phyloP scores from a whole-genome alignment of 2,797 vertebrate species.

The Fundulus diaphanus region DNA sequence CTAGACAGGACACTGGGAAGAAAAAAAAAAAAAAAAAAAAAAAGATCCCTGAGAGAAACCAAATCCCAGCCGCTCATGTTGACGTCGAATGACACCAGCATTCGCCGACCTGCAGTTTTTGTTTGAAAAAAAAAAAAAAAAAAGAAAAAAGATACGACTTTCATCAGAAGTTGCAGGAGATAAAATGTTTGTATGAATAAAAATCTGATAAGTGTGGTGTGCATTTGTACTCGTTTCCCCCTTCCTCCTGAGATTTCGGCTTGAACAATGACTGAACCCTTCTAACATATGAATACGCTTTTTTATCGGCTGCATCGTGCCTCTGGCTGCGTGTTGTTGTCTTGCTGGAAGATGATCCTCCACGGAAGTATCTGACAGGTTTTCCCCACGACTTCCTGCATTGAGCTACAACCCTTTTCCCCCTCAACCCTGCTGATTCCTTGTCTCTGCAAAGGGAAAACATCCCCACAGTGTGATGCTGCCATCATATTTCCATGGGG shows the following conservation, averaged over 20 bases:
- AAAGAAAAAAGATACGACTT: neutral
- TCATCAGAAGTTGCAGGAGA: too few species aligned
- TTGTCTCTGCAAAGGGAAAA: too few species aligned
- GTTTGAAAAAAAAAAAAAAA: neutral
- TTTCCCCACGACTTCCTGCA: neutral
- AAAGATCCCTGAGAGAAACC: neutral
- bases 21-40: too few species aligned
- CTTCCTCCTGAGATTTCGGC: neutral
- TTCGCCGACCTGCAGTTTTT: neutral
- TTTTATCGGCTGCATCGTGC: neutral
- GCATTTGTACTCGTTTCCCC: neutral
- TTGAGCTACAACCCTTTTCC: neutral
- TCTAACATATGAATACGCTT: neutral
- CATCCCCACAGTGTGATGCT: too few species aligned
- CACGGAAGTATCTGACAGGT: neutral
- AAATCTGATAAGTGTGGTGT: neutral
- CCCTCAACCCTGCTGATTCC: neutral
- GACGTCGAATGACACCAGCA: neutral
- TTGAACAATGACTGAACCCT: neutral
- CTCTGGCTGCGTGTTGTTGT: neutral
- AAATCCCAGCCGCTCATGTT: neutral
- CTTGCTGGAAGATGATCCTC: neutral
- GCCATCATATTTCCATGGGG: neutral
- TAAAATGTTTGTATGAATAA: neutral
- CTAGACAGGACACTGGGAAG: too few species aligned